Evolutionary conservation across 2,113 vertebrate species (phyloP).

Genomic region (Raja brachyura): DNA sequence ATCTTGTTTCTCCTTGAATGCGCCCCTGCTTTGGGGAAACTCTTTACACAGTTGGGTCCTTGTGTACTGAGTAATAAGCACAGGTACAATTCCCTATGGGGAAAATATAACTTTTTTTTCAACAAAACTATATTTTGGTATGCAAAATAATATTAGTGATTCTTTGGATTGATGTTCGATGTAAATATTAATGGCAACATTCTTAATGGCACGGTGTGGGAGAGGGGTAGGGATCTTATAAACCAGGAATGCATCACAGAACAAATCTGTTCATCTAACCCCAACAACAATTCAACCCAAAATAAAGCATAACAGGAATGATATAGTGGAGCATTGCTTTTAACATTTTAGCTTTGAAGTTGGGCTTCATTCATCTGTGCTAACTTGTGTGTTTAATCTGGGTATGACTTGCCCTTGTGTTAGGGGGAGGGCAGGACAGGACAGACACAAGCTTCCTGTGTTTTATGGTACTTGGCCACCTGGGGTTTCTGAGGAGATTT

Average conservation of each 20-base stretch:
- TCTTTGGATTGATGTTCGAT: background rate
- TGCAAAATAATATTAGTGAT: background rate
- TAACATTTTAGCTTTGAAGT: background rate
- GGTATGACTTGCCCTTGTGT: background rate
- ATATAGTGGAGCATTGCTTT: background rate
- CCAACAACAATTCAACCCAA: too few relatives aligned
- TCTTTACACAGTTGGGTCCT: background rate
- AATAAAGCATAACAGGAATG: background rate
- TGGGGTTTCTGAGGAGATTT: background rate
- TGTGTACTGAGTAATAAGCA: background rate
- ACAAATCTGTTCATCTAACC: too few relatives aligned
- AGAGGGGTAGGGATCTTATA: background rate
- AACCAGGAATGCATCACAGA: too few relatives aligned
- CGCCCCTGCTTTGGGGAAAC: background rate
- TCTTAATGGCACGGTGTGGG: background rate
- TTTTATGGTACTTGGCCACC: background rate
- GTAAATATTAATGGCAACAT: slow-evolving; percentile 22
- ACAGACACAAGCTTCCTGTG: background rate
- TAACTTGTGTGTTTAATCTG: background rate
- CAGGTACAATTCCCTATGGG: background rate
- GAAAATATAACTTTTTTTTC: slow-evolving; percentile 2
- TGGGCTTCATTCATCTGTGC: background rate
- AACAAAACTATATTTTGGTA: slow-evolving; percentile 34
- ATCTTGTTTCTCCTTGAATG: background rate
- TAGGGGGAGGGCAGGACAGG: background rate